Conservation (phyloP, 37 sponge, comb jelly and placozoan genomes). For the Geodia barretti region DNA sequence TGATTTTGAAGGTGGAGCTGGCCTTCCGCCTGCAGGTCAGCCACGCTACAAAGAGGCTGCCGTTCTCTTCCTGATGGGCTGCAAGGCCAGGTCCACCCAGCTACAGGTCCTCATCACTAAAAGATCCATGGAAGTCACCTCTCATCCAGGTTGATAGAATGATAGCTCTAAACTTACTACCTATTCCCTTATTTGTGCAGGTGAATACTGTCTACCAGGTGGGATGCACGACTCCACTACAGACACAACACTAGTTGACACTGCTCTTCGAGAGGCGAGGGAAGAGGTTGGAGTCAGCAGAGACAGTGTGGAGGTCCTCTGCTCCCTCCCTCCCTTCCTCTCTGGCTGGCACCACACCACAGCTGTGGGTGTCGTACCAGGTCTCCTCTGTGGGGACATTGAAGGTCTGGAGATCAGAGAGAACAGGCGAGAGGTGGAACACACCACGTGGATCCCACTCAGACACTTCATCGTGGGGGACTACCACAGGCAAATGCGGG, state of each 20-base stretch:
- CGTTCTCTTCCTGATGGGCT: constrained; percentile 48
- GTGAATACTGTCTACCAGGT: constrained; percentile 69
- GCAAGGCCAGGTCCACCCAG: neutral
- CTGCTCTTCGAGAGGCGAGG: constrained; percentile 70
- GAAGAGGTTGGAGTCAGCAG: constrained; percentile 59
- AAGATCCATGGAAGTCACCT: constrained; percentile 21
- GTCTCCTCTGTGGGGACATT: neutral
- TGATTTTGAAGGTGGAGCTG: too few species aligned
- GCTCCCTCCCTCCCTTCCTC: constrained; percentile 17
- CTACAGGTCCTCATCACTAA: constrained; percentile 48
- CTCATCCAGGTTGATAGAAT: constrained; percentile 18
- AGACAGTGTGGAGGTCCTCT: constrained; percentile 20
- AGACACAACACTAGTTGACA: constrained; percentile 16
- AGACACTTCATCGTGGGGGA: constrained; percentile 13
- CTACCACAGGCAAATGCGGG: neutral
- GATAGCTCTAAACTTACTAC: neutral
- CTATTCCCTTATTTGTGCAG: constrained; percentile 4
- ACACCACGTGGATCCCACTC: constrained; percentile 57
- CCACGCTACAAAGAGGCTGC: constrained; percentile 32
- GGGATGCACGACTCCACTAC: constrained; percentile 38
- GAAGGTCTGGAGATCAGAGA: constrained; percentile 27
- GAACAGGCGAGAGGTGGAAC: constrained; percentile 50
- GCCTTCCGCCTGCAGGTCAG: neutral
- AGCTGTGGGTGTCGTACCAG: constrained; percentile 27
- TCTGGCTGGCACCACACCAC: neutral